Conservation (phyloP, 2,888 invertebrate genomes). For the Dyspetes luteomarginatus region DNA sequence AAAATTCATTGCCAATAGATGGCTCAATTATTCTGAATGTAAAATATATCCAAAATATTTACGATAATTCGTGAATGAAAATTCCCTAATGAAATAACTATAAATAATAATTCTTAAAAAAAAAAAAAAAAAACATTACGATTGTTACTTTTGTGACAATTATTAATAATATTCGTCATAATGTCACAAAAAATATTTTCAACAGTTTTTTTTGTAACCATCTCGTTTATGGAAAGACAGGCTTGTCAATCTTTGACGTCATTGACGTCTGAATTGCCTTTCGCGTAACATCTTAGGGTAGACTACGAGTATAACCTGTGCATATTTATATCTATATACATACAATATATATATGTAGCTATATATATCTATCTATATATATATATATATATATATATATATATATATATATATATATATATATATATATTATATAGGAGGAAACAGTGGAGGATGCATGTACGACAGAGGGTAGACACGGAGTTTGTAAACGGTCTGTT, state of each 20-base stretch:
- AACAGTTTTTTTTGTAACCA: neutral
- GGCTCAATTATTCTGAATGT: too few species aligned
- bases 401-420: neutral
- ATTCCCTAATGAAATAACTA: too few species aligned
- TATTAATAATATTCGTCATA: too few species aligned
- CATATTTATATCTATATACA: neutral
- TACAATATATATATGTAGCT: neutral
- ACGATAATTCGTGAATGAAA: too few species aligned
- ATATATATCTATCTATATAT: neutral
- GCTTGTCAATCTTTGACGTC: constrained; percentile 6
- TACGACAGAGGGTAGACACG: constrained; percentile 23
- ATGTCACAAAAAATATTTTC: too few species aligned
- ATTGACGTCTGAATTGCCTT: constrained; percentile 37
- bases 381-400: neutral
- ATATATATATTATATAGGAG: neutral
- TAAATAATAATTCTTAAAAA: too few species aligned
- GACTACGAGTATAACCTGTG: neutral
- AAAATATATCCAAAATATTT: too few species aligned
- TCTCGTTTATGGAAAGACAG: neutral
- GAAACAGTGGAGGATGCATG: constrained; percentile 24
- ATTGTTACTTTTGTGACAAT: too few species aligned
- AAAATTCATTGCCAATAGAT: too few species aligned
- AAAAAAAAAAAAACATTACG: too few species aligned
- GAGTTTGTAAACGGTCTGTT: constrained; percentile 50
- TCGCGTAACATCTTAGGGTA: constrained; percentile 8